Evolutionary conservation across 2,113 vertebrate genomes (phyloP).

Genomic region (Phrynocephalus versicolor): DNA sequence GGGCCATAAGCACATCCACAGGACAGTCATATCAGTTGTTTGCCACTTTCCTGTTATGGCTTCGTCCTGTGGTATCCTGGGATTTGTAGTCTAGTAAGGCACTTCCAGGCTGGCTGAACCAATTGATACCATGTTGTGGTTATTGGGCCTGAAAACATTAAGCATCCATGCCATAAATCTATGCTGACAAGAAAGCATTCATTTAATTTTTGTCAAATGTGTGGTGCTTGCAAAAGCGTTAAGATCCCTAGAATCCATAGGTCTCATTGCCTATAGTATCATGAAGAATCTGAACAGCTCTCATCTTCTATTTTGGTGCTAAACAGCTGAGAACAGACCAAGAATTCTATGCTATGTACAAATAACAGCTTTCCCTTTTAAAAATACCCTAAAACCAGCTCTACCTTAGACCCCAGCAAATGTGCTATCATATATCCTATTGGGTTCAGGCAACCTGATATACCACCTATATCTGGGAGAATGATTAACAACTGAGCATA

Average conservation of each 20-base stretch:
- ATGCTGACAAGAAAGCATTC: constrained; percentile 13
- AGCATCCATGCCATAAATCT: neutral
- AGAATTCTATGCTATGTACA: constrained; percentile 34
- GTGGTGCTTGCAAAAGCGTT: constrained; percentile 48
- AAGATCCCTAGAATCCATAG: constrained; percentile 48
- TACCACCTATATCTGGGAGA: constrained; percentile 53
- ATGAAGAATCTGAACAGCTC: constrained; percentile 66
- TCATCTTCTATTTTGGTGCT: constrained; percentile 67
- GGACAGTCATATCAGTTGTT: too few relatives aligned
- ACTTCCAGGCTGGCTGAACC: too few relatives aligned
- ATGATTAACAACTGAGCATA: constrained; percentile 43
- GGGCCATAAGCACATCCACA: too few relatives aligned
- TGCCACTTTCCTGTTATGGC: too few relatives aligned
- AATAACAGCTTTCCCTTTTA: constrained; percentile 20
- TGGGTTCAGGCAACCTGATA: constrained; percentile 56
- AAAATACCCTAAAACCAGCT: constrained; percentile 40
- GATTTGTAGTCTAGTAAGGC: too few relatives aligned
- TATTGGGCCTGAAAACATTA: neutral
- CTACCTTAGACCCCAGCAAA: constrained; percentile 62
- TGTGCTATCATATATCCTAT: constrained; percentile 44
- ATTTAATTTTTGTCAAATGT: constrained; percentile 10
- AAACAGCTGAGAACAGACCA: constrained; percentile 69
- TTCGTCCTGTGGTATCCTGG: too few relatives aligned
- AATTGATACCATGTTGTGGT: neutral
- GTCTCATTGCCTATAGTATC: constrained; percentile 41